These are phyloP conservation scores for Athetis lepigone DNA, from an alignment of 2,888 invertebrate genomes.

Conservation along the genomic window DNA sequence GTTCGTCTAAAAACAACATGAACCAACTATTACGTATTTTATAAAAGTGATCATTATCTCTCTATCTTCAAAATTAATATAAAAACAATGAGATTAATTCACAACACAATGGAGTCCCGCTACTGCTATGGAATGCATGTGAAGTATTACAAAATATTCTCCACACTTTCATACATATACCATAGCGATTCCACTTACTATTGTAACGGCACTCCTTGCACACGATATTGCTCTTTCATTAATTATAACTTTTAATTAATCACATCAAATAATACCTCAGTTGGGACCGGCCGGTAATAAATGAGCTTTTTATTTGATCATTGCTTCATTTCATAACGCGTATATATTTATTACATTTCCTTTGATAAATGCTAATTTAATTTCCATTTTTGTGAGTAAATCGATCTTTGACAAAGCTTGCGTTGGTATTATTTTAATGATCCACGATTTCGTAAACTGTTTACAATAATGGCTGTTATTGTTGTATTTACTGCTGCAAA, in stretches of 20 bases:
- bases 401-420: slow-evolving; percentile 16
- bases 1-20: neutral
- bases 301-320: slow-evolving; percentile 77
- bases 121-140: slow-evolving; percentile 51
- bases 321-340: slow-evolving; percentile 63
- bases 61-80: slow-evolving; percentile 41
- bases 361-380: slow-evolving; percentile 52
- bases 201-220: slow-evolving; percentile 65
- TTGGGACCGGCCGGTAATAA: slow-evolving; percentile 68
- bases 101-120: slow-evolving; percentile 42
- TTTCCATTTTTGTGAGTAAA: slow-evolving; percentile 44
- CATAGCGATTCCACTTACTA: slow-evolving; percentile 52
- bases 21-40: slow-evolving; percentile 15
- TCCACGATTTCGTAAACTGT: neutral
- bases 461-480: slow-evolving; percentile 16
- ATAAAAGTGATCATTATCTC: slow-evolving; percentile 26
- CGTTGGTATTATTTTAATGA: slow-evolving; percentile 10
- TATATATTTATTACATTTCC: slow-evolving; percentile 56
- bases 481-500: neutral
- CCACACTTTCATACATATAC: slow-evolving; percentile 39
- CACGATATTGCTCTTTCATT: slow-evolving; percentile 77
- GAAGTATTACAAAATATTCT: slow-evolving; percentile 57
- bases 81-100: slow-evolving; percentile 39
- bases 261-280: slow-evolving; percentile 76
- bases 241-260: slow-evolving; percentile 83